Conservation (phyloP, 2,888 invertebrate genomes). For the Drosophila borealis region DNA sequence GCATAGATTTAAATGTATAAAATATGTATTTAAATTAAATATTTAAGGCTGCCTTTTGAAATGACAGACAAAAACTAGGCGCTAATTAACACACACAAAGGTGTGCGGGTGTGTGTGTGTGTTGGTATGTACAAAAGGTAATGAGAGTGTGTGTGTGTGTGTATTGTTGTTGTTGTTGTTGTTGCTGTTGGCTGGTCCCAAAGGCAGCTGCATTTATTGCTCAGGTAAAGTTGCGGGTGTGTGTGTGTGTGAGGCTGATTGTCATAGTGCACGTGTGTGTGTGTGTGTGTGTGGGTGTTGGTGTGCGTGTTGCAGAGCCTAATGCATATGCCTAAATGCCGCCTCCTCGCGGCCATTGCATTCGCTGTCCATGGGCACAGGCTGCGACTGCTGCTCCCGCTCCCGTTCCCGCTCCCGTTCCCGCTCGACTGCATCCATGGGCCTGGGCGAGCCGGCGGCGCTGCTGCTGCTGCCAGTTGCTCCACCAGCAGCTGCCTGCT, state of each 20-base stretch:
- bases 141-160: conserved; percentile 19
- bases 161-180: conserved; percentile 3
- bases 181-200: conserved; percentile 53
- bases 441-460: conserved; percentile 47
- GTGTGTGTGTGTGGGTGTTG: conserved; percentile 16
- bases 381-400: conserved; percentile 13
- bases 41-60: conserved; percentile 30
- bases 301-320: conserved; percentile 33
- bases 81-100: conserved; percentile 21
- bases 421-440: conserved; percentile 57
- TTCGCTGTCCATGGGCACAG: conserved; percentile 58
- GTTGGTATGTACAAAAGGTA: conserved; percentile 20
- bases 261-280: conserved; percentile 20
- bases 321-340: conserved; percentile 69
- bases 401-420: not conserved
- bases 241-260: conserved; percentile 19
- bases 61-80: conserved; percentile 27
- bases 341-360: conserved; percentile 45
- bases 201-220: conserved; percentile 49
- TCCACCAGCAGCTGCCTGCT: conserved; percentile 32
- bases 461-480: conserved; percentile 17
- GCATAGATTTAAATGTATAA: conserved; percentile 25
- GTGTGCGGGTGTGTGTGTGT: conserved; percentile 22
- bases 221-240: conserved; percentile 54
- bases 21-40: conserved; percentile 21